Percentiles rank a stretch among this genome's conserved stretches.
These are phyloP conservation scores for Nibea coibor DNA, from an alignment of 2,113 vertebrate genomes.

Conservation along the genomic window DNA sequence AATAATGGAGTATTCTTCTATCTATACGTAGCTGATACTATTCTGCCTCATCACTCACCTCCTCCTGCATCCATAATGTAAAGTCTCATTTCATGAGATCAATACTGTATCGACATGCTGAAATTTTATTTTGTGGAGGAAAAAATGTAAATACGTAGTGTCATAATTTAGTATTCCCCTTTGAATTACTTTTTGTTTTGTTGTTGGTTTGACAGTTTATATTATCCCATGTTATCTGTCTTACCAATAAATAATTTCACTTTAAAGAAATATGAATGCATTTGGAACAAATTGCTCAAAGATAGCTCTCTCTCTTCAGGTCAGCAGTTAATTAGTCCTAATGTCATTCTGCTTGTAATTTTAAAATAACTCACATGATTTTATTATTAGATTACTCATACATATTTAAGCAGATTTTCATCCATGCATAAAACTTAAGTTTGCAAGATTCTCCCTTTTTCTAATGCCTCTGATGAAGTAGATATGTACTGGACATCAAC, in stretches of 20 bases:
- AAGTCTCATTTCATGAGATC: conserved; percentile 5
- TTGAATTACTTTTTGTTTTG: not conserved
- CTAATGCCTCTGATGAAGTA: not conserved
- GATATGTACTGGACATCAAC: not conserved
- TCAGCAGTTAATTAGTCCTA: not conserved
- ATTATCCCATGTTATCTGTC: not conserved
- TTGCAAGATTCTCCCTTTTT: not conserved
- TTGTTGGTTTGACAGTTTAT: not conserved
- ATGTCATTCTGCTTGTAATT: not conserved
- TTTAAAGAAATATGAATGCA: not conserved
- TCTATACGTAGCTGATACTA: not conserved
- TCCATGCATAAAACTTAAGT: not conserved
- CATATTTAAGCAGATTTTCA: not conserved
- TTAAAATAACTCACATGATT: not conserved
- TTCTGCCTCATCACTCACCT: not conserved
- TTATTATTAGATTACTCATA: not conserved
- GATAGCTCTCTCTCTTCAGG: not conserved
- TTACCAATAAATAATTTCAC: not conserved
- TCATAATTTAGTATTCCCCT: not conserved
- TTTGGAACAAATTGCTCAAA: not conserved
- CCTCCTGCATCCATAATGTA: not conserved
- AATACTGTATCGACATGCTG: not conserved
- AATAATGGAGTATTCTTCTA: not conserved
- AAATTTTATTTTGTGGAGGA: not conserved
- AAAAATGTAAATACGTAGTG: not conserved